These are phyloP conservation scores for Danio kyathit DNA, from an alignment of 2,797 vertebrate species.

Conservation along the genomic window DNA sequence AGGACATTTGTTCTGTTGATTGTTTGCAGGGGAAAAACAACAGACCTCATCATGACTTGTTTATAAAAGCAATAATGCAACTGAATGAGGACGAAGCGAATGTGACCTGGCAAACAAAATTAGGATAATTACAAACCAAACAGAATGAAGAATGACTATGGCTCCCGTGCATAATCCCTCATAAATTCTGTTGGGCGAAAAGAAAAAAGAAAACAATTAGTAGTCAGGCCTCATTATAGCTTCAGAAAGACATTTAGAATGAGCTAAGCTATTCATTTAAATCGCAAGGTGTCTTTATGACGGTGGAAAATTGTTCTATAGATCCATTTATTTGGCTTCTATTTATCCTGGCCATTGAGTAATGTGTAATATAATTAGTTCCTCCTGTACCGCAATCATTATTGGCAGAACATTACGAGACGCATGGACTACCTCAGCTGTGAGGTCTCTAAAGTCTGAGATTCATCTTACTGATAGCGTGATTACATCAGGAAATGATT, in stretches of 20 bases:
- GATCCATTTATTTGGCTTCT: conserved; percentile 27
- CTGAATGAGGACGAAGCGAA: conserved; percentile 60
- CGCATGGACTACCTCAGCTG: conserved; percentile 57
- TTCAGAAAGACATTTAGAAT: conserved; percentile 34
- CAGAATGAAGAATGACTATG: conserved; percentile 1
- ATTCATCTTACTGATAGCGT: conserved; percentile 60
- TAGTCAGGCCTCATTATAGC: conserved; percentile 27
- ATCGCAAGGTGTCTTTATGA: conserved; percentile 53
- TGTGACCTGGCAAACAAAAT: conserved; percentile 67
- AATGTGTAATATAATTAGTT: conserved; percentile 67
- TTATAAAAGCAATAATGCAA: conserved; percentile 64
- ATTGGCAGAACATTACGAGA: conserved; percentile 67
- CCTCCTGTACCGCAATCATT: conserved; percentile 63
- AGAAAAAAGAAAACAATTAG: conserved; percentile 8
- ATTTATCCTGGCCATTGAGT: conserved; percentile 64
- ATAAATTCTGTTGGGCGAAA: conserved; percentile 20
- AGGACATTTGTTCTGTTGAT: conserved; percentile 54
- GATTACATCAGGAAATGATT: conserved; percentile 64
- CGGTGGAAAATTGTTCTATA: conserved; percentile 35
- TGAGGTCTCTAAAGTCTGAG: conserved; percentile 43
- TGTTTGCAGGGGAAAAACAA: conserved; percentile 59
- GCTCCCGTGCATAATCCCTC: conserved; percentile 10
- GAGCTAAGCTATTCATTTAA: conserved; percentile 46
- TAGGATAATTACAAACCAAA: conserved; percentile 63
- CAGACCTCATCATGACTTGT: conserved; percentile 58